These are phyloP conservation scores for Sarcophaga variegata DNA, from an alignment of 2,888 invertebrate species.

Conservation along the genomic window DNA sequence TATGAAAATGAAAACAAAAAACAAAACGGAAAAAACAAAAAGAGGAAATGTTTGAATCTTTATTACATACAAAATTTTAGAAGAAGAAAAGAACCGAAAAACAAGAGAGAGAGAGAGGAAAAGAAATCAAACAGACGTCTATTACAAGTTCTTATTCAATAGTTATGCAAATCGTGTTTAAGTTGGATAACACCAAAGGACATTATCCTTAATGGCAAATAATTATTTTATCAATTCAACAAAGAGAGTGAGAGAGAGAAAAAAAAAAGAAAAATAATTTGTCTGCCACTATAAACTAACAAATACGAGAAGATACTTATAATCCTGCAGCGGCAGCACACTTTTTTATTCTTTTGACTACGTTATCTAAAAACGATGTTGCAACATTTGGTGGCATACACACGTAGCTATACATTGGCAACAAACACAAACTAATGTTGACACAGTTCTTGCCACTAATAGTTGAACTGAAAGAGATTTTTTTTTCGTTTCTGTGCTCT, in stretches of 20 bases:
- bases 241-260: constrained; percentile 48
- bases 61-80: no score
- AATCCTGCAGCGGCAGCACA: neutral
- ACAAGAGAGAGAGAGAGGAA: neutral
- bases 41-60: no score
- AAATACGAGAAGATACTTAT: constrained; percentile 38
- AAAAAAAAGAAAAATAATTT: constrained; percentile 66
- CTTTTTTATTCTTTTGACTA: constrained; percentile 2
- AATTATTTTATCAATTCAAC: constrained; percentile 74
- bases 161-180: constrained; percentile 66
- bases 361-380: neutral
- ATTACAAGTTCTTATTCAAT: constrained; percentile 52
- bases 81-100: neutral
- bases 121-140: constrained; percentile 1
- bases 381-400: constrained; percentile 48
- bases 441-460: constrained; percentile 33
- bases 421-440: constrained; percentile 36
- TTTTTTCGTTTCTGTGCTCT: neutral
- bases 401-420: neutral
- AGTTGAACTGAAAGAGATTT: constrained; percentile 17
- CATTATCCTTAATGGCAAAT: constrained; percentile 73
- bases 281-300: constrained; percentile 59
- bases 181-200: constrained; percentile 70
- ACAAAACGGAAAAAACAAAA: no score
- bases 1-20: no score